Conservation (phyloP, 2,113 vertebrate genomes). For the Mus spicilegus region DNA sequence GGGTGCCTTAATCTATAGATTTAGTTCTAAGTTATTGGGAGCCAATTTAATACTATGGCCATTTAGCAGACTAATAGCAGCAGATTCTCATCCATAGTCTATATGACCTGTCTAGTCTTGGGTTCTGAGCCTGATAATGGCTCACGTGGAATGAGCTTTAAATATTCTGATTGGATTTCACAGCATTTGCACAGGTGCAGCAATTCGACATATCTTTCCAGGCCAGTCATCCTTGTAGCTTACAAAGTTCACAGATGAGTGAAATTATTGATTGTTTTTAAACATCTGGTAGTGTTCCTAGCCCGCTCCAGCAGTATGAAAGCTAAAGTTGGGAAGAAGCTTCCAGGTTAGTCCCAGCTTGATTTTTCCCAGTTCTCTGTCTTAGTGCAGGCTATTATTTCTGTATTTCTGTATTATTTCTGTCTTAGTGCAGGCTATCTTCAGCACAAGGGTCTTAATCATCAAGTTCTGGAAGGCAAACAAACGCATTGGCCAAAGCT, state of each 20-base stretch:
- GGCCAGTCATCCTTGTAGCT: background rate
- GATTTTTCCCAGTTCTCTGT: background rate
- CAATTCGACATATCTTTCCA: background rate
- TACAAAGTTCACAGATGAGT: background rate
- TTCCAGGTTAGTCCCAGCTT: background rate
- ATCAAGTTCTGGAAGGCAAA: background rate
- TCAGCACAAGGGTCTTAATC: background rate
- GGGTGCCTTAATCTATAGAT: background rate
- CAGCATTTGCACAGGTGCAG: background rate
- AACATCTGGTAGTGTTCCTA: background rate
- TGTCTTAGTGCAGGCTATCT: background rate
- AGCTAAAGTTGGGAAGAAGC: background rate
- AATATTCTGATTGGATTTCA: background rate
- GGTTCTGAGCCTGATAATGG: background rate
- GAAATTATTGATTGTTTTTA: background rate
- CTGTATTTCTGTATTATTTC: too few species aligned
- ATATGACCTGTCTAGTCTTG: background rate
- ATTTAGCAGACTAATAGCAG: background rate
- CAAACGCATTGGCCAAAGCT: background rate
- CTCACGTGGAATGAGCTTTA: background rate
- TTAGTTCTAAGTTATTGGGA: background rate
- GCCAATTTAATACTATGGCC: background rate
- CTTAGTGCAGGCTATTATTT: background rate
- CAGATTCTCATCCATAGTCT: background rate
- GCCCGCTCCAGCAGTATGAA: background rate